Conservation (phyloP, 2,888 invertebrate species). For the Macaria liturata region DNA sequence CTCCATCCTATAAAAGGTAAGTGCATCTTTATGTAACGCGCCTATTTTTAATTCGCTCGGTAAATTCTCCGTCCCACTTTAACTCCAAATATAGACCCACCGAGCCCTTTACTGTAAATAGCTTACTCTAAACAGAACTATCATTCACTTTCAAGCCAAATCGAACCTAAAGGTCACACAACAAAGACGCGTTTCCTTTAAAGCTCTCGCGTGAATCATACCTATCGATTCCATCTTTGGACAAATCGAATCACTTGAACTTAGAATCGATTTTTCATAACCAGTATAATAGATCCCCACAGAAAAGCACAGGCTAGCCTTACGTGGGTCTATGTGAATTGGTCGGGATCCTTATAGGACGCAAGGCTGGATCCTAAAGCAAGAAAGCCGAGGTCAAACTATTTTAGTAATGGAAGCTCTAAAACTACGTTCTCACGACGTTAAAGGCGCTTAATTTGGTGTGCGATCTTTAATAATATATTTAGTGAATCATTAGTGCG, state of each 20-base stretch:
- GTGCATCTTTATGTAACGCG: too few relatives aligned
- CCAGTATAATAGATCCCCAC: constrained; percentile 17
- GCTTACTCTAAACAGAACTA: constrained; percentile 18
- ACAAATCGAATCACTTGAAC: constrained; percentile 58
- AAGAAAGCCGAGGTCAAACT: constrained; percentile 17
- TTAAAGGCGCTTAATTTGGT: constrained; percentile 15
- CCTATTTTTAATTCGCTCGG: constrained; percentile 3
- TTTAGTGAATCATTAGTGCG: constrained; percentile 14
- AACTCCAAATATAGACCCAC: constrained; percentile 4
- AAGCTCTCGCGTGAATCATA: constrained; percentile 54
- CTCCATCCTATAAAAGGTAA: too few relatives aligned
- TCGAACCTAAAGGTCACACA: constrained; percentile 34
- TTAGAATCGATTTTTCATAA: constrained; percentile 47
- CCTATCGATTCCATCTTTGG: constrained; percentile 55
- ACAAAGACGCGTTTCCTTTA: constrained; percentile 42
- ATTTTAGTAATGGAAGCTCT: constrained; percentile 14
- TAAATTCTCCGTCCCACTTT: constrained; percentile 7
- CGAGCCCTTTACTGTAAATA: constrained; percentile 17
- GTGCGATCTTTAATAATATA: constrained; percentile 12
- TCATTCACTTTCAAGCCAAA: constrained; percentile 11
- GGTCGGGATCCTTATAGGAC: constrained; percentile 21
- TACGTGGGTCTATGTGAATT: constrained; percentile 7
- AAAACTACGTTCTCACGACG: constrained; percentile 19
- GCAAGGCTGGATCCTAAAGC: constrained; percentile 25
- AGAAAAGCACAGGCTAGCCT: not conserved